Percentiles rank a stretch among this genome's conserved stretches.
phyloP scores from a whole-genome alignment of 2,797 vertebrate species.

The Aratinga solstitialis region DNA sequence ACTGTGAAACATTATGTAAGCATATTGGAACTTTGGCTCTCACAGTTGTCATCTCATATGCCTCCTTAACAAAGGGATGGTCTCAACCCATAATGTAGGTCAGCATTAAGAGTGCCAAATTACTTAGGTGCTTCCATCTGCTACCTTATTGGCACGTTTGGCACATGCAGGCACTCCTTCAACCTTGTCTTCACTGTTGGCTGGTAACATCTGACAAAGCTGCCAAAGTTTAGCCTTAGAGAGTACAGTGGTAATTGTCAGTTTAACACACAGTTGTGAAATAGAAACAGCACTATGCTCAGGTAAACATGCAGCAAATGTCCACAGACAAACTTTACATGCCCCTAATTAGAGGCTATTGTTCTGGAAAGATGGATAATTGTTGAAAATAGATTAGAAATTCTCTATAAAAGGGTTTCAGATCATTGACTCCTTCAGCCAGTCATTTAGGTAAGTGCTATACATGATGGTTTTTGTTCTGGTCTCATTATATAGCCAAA shows the following conservation, averaged over 20 bases:
- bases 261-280: not conserved
- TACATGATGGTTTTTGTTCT: not conserved
- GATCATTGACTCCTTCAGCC: not conserved
- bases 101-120: constrained; percentile 19
- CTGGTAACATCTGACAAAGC: not conserved
- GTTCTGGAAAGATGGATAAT: not conserved
- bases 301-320: not conserved
- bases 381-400: not conserved
- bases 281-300: not conserved
- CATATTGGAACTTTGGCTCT: not conserved
- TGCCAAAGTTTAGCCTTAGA: not conserved
- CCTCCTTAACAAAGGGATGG: not conserved
- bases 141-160: not conserved
- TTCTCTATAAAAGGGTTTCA: not conserved
- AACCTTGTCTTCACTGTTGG: not conserved
- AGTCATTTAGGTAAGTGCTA: not conserved
- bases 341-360: not conserved
- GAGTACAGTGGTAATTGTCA: not conserved
- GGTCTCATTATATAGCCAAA: not conserved
- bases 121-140: constrained; percentile 44
- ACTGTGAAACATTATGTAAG: not conserved
- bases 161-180: not conserved
- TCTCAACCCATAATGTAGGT: not conserved
- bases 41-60: not conserved
- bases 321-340: not conserved